Evolutionary conservation across 2,113 vertebrate species (phyloP), one percentile per base, ranked within the genome.

Genomic region (Cynoglossus semilaevis): DNA sequence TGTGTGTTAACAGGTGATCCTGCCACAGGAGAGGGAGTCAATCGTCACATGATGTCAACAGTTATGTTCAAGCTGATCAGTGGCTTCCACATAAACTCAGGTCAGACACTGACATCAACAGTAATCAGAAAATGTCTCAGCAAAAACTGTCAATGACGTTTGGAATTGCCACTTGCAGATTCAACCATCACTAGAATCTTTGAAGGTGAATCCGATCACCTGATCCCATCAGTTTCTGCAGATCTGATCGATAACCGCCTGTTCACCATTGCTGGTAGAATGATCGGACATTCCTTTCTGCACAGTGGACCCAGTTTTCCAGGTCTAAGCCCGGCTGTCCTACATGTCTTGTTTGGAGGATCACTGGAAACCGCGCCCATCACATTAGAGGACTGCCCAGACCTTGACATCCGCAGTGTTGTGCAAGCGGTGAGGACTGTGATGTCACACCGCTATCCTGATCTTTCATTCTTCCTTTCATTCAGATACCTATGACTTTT

Each of bases 251-350:
- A 67, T 13, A 74, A 59, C 2, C 36, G 76, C 60, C 58, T 82
- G 65, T 84, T 82, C 47, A 14, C 59, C 9, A 11, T 70, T 1
- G 72, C 70, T 1, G 81, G 81, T 2, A 56, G 74, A 12, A 78
- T 78, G 61, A 71, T 84, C 13, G 79, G 84, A 35, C 74, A 74
- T 35, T 74, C 72, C 16, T 82, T 86, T 51, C 14, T 82, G 51
- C 74, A 79, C 19, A 3, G 7, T 1, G 76, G 76, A 9, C 81
- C 79, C 0, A 69, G 72, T 50, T 55, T 86, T 29, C 22, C 65
- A 15, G 14, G 44, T 8, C 17, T 50, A 9, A 12, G 18, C 13
- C 35, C 5, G n/a, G 35, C 50, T 6, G 7, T 17, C 15, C 11
- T 51, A 10, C 50, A 51, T 35, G 17, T 15, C 17, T 35, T 51